A percentile compares a stretch with the other conserved stretches of the same genome.
These are phyloP conservation scores for Pygoscelis adeliae DNA, from an alignment of 2,113 vertebrate species.

Conservation along the genomic window DNA sequence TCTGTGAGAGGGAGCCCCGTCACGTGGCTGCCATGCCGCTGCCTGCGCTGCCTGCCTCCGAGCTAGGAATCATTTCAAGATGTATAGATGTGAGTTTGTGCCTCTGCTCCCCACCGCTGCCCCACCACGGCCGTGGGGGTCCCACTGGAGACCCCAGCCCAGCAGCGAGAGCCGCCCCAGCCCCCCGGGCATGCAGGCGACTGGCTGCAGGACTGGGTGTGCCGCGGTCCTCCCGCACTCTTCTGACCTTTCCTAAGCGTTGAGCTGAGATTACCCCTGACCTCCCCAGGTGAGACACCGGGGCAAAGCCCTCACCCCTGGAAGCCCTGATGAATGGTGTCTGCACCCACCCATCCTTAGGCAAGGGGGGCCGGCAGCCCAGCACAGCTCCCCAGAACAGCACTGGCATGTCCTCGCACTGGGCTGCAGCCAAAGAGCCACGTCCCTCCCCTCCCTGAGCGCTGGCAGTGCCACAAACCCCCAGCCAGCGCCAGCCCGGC, in stretches of 20 bases:
- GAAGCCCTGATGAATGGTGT: not conserved
- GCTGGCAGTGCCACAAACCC: not conserved
- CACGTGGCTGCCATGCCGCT: rapidly evolving
- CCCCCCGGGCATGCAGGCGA: rapidly evolving
- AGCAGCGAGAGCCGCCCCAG: rapidly evolving
- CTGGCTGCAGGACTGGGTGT: rapidly evolving
- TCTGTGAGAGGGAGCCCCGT: not conserved
- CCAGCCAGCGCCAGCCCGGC: not conserved
- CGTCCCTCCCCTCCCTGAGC: not conserved
- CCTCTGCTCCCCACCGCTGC: not conserved
- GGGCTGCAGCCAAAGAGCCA: rapidly evolving
- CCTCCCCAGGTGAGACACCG: too few relatives aligned
- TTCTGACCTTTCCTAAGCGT: rapidly evolving
- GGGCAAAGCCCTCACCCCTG: not conserved
- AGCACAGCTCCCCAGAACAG: not conserved
- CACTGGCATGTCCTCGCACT: rapidly evolving
- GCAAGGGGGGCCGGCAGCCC: not conserved
- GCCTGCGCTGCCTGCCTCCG: not conserved
- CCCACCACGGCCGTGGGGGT: rapidly evolving
- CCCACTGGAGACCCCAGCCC: rapidly evolving
- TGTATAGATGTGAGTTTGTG: rapidly evolving
- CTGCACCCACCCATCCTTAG: not conserved
- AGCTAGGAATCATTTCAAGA: too few relatives aligned
- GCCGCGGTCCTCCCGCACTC: rapidly evolving
- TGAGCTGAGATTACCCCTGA: rapidly evolving